Base-by-base conservation (phyloP, 2,888 invertebrate genomes). In the Cybosia mesomella region DNA sequence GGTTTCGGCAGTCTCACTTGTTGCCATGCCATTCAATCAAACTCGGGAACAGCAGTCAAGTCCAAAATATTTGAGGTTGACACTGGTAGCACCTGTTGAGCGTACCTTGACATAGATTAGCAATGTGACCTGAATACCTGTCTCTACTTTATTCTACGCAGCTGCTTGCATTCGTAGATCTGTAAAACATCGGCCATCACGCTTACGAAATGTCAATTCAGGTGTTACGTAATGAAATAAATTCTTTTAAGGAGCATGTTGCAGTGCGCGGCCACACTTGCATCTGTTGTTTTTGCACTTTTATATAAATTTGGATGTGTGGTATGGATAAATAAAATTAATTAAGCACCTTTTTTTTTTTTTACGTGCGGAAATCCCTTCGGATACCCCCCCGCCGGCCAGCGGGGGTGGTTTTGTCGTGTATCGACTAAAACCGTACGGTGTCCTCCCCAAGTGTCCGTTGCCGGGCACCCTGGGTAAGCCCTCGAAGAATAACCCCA, bases 101-200 rank as follows among this genome's bases (percentile, higher is more conserved):
- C 24, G 36, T 7, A 49, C 63, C 66, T 70, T 70, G 70, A 63
- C 59, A 66, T 59, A 49, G 39, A 63, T 70, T 24, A 22, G 24
- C 9, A 2, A 39, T 24, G 66, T 32, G 70, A 63, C 70, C 70
- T 55, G 28, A 49, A 63, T 70, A 49, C 13, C 28, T 54, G 54
- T 34, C 49, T 9, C 21, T 57, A 58, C 34, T 57, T 39, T 11
- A 59, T 21, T 11, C 24, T 54, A 22, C 28, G 21, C 18, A 58
- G 18, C 24, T 49, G 49, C 8, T 49, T 49, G 9, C 32, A 32
- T 43, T 54, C 60, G 10, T 36, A 21, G 54, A 63, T 63, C 58
- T 69, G 68, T 64, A 32, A 55, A 49, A 49, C 61, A 49, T 58
- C 62, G 58, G 21, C 13, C n/a, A 53, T 10, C 55, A n/a, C 11